These are phyloP conservation scores for Oryzias melastigma DNA, from an alignment of 2,113 vertebrate species.

Conservation along the genomic window DNA sequence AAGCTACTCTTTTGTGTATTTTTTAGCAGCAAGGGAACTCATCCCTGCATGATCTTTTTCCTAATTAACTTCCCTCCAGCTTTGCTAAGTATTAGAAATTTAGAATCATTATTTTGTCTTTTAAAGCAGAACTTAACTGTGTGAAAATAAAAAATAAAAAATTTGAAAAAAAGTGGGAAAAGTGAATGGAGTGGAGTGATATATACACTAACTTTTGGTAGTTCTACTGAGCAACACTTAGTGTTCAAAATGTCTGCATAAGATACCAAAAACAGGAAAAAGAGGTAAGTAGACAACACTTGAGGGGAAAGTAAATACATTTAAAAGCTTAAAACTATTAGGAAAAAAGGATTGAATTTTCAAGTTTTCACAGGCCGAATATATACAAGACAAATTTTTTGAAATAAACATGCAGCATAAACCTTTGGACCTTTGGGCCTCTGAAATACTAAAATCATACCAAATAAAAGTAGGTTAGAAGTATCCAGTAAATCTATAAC, in stretches of 20 bases:
- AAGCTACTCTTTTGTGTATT: constrained; percentile 15
- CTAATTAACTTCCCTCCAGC: constrained; percentile 49
- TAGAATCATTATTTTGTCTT: constrained; percentile 35
- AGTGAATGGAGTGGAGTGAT: constrained; percentile 56
- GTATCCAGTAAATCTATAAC: no score
- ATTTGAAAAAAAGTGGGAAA: constrained; percentile 7
- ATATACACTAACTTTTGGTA: constrained; percentile 33
- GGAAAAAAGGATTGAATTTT: not conserved
- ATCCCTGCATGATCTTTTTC: constrained; percentile 19
- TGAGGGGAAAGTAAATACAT: not conserved
- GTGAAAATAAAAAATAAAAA: constrained; percentile 5
- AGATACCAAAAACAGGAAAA: not conserved
- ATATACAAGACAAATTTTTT: no score
- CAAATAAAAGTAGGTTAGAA: no score
- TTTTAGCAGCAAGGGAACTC: constrained; percentile 21
- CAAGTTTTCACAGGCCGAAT: no score
- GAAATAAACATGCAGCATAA: no score
- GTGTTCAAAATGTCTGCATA: not conserved
- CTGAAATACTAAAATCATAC: no score
- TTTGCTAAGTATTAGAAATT: constrained; percentile 34
- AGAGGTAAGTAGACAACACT: not conserved
- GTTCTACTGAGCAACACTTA: constrained; percentile 20
- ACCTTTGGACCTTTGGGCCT: no score
- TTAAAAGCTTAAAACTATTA: not conserved
- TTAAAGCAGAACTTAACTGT: constrained; percentile 19